These are phyloP conservation scores for Psophia crepitans DNA, from an alignment of 2,113 vertebrate species.

Conservation along the genomic window DNA sequence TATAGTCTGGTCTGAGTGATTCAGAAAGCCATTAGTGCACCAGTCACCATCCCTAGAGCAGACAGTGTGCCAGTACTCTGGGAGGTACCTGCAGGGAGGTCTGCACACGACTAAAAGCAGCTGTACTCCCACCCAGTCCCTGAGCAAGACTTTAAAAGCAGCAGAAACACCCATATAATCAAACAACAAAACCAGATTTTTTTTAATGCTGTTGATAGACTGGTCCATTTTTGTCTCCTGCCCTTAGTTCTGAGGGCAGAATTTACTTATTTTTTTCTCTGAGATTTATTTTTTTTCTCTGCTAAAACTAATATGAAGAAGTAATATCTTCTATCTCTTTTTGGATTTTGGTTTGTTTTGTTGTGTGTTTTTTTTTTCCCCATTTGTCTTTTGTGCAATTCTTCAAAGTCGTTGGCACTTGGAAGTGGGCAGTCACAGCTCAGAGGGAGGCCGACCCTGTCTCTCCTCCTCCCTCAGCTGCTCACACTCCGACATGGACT, in stretches of 20 bases:
- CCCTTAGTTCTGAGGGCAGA: not conserved
- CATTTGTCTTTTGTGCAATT: not conserved
- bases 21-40: not conserved
- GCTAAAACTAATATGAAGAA: not conserved
- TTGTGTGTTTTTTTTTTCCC: fast-evolving
- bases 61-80: not conserved
- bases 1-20: not conserved
- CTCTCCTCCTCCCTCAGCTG: not conserved
- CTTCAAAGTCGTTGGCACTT: not conserved
- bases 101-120: not conserved
- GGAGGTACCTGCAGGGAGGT: not conserved
- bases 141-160: not conserved
- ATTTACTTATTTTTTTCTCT: not conserved
- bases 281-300: not conserved
- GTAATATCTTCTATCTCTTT: not conserved
- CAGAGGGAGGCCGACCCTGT: not conserved
- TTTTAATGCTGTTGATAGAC: not conserved
- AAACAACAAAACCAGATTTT: not conserved
- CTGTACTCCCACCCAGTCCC: not conserved
- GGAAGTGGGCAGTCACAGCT: not conserved
- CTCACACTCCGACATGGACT: not conserved
- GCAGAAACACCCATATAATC: not conserved
- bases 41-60: not conserved
- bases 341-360: no score
- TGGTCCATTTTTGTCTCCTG: not conserved